Evolutionary conservation across 2,888 invertebrate genomes (phyloP).

Genomic region (Gastrophysa polygoni): DNA sequence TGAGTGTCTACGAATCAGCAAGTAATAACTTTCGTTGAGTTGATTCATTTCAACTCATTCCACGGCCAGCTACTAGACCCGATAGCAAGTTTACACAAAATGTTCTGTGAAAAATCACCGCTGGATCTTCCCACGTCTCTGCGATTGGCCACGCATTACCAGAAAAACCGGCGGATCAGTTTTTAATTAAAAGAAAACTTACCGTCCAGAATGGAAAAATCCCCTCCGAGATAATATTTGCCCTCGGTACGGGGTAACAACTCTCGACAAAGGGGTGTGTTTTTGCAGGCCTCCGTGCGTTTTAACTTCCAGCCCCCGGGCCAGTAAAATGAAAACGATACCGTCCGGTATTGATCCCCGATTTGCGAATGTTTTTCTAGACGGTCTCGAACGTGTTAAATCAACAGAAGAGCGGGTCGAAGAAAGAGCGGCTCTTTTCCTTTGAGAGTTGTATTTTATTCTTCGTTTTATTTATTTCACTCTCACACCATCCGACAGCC

Average conservation of each 20-base stretch:
- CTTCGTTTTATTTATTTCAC: too few relatives aligned
- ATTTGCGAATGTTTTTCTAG: slow-evolving; percentile 34
- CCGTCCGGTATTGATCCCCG: slow-evolving; percentile 34
- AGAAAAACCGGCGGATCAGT: slow-evolving; percentile 24
- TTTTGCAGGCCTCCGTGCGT: slow-evolving; percentile 51
- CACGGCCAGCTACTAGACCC: too few relatives aligned
- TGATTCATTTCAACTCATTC: too few relatives aligned
- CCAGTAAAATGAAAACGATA: slow-evolving; percentile 32
- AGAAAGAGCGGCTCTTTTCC: not conserved
- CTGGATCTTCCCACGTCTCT: not conserved
- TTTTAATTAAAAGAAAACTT: slow-evolving; percentile 38
- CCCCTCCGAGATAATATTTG: slow-evolving; percentile 55
- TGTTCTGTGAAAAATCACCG: too few relatives aligned
- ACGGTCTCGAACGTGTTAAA: slow-evolving; percentile 22
- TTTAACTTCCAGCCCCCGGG: slow-evolving; percentile 40
- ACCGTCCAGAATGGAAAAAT: slow-evolving; percentile 39
- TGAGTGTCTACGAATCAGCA: too few relatives aligned
- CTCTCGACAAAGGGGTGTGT: slow-evolving; percentile 53
- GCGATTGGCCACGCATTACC: slow-evolving; percentile 18
- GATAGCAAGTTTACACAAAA: too few relatives aligned
- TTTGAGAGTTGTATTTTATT: too few relatives aligned
- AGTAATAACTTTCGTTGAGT: too few relatives aligned
- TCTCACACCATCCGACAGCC: too few relatives aligned
- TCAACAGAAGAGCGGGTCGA: slow-evolving; percentile 19
- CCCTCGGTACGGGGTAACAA: slow-evolving; percentile 52